These are phyloP conservation scores for Canis aureus DNA, from an alignment of 2,113 vertebrate genomes.

Conservation along the genomic window DNA sequence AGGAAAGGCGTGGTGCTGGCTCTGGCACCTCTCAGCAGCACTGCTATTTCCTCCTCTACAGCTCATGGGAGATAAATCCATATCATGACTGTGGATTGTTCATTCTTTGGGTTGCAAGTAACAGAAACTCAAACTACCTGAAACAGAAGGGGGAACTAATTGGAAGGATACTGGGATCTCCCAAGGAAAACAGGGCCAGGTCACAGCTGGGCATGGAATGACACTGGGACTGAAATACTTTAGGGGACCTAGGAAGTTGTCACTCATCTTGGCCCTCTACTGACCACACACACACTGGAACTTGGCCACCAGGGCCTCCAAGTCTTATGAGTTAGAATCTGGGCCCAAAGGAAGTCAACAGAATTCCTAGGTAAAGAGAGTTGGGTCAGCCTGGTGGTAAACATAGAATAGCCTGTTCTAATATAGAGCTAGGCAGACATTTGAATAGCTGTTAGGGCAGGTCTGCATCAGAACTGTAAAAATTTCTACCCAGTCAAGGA, in stretches of 20 bases:
- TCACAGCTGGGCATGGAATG: neutral
- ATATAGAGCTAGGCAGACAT: neutral
- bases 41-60: neutral
- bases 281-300: neutral
- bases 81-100: neutral
- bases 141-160: neutral
- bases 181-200: neutral
- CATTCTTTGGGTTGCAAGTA: constrained; percentile 4
- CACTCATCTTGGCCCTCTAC: neutral
- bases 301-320: neutral
- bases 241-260: neutral
- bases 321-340: neutral
- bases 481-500: constrained; percentile 19
- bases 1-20: neutral
- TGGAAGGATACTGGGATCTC: neutral
- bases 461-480: neutral
- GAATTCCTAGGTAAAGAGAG: neutral
- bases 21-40: neutral
- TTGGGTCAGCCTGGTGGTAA: neutral
- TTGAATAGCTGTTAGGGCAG: neutral
- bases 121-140: neutral
- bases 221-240: neutral
- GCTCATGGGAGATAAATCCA: neutral
- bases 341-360: neutral
- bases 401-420: neutral